Percentiles rank a stretch among this genome's conserved stretches.
These are phyloP conservation scores for Potamarius usumacintae DNA, from an alignment of 2,113 vertebrate genomes.

Conservation along the genomic window DNA sequence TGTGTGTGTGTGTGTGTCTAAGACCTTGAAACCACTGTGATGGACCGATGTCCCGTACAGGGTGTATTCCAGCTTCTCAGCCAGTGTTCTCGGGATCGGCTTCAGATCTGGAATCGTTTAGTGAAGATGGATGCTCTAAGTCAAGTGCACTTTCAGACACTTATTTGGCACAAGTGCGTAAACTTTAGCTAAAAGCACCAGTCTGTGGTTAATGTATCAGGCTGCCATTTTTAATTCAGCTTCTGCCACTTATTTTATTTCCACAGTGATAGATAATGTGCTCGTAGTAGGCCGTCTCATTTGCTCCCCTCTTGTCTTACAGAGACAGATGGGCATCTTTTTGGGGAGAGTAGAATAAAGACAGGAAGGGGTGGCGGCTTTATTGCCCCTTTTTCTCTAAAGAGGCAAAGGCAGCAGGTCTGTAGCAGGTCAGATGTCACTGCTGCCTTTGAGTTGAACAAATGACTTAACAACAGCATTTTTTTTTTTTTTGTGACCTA, in stretches of 20 bases:
- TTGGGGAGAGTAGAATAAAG: constrained; percentile 49
- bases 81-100: background rate
- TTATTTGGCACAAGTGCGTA: background rate
- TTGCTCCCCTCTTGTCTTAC: constrained; percentile 32
- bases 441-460: constrained; percentile 46
- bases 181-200: constrained; percentile 9
- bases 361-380: constrained; percentile 44
- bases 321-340: constrained; percentile 42
- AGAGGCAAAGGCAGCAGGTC: constrained; percentile 30
- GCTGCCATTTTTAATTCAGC: constrained; percentile 41
- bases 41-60: background rate
- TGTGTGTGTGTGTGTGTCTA: background rate
- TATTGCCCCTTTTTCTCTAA: constrained; percentile 43
- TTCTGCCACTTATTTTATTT: constrained; percentile 39
- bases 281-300: constrained; percentile 26
- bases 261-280: constrained; percentile 31
- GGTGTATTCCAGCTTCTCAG: background rate
- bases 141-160: background rate
- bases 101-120: background rate
- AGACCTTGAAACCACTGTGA: background rate
- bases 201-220: background rate
- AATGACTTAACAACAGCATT: constrained; percentile 46
- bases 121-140: background rate
- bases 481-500: constrained; percentile 52
- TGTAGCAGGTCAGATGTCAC: constrained; percentile 54